Evolutionary conservation across 2,888 invertebrate species (phyloP), one percentile per base, ranked within the genome.

Genomic region (Bembecia ichneumoniformis): DNA sequence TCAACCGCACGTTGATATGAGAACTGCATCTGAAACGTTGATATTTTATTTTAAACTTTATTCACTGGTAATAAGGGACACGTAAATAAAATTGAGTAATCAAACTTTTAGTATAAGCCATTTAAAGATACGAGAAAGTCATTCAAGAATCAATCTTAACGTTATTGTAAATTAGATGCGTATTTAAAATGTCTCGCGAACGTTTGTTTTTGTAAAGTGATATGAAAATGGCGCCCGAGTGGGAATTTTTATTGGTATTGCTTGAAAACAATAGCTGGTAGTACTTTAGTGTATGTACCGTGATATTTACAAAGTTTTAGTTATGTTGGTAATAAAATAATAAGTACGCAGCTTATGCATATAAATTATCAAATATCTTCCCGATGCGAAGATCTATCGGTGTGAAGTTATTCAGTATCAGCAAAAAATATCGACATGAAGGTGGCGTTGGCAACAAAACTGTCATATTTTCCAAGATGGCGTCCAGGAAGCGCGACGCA

Each of bases 381-480:
- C n/a, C n/a, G n/a, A n/a, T n/a, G n/a, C n/a, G n/a, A n/a, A n/a
- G n/a, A 9, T 28, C 28, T 9, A 28, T 9, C 9, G 9, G 7
- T 28, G 9, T 28, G 9, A 28, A 53, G 51, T 53, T 54, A 53
- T 54, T 53, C 51, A 52, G 52, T 46, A 53, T 49, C 51, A 50
- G 50, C 55, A 57, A 54, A 49, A 28, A 49, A 47, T 47, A 15
- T 49, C 46, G 54, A 11, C 52, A 47, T 51, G 52, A 55, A 56
- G 52, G 54, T 53, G 55, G 57, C 57, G 53, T 56, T 55, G 61
- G 57, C 59, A 62, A 61, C 53, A 58, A 59, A 57, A 49, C 58
- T 54, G 57, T 53, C 60, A 58, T 64, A 62, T 66, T 68, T 74
- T 69, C 63, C 71, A 77, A 74, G 58, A 74, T 74, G 74, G 74